phyloP scores from a whole-genome alignment of 2,888 invertebrate genomes.

The Acrocyrtus sp. region DNA sequence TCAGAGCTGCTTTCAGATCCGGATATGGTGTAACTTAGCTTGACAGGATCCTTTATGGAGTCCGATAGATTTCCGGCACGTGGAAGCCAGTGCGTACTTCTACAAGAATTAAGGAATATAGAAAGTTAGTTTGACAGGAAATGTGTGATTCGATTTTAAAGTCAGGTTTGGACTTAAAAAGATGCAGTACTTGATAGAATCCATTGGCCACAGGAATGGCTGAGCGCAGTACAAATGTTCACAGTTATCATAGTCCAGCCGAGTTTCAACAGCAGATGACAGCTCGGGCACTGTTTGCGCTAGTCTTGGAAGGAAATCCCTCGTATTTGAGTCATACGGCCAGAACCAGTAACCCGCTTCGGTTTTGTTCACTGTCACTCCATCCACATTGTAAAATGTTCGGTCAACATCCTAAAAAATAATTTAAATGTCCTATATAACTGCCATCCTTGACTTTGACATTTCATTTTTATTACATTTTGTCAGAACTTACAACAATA shows the following conservation, averaged over 20 bases:
- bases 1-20: constrained; percentile 18
- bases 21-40: constrained; percentile 39
- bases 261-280: constrained; percentile 30
- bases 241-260: constrained; percentile 51
- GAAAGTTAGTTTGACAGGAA: too few relatives aligned
- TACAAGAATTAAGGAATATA: constrained; percentile 17
- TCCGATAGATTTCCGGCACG: constrained; percentile 34
- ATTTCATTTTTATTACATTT: neutral
- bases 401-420: constrained; percentile 53
- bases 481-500: constrained; percentile 50
- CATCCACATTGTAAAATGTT: constrained; percentile 52
- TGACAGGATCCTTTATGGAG: constrained; percentile 41
- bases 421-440: neutral
- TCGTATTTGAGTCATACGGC: constrained; percentile 57
- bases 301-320: constrained; percentile 48
- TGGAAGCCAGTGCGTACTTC: constrained; percentile 59
- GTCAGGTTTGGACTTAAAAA: neutral
- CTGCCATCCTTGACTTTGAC: too few relatives aligned
- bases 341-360: constrained; percentile 61
- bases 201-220: constrained; percentile 58
- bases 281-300: constrained; percentile 49
- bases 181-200: constrained; percentile 53
- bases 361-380: constrained; percentile 27
- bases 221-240: constrained; percentile 58
- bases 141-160: too few relatives aligned